A percentile compares a stretch with the other conserved stretches of the same genome.
These are phyloP conservation scores for Garra rufa DNA, from an alignment of 2,113 vertebrate genomes.

Conservation along the genomic window DNA sequence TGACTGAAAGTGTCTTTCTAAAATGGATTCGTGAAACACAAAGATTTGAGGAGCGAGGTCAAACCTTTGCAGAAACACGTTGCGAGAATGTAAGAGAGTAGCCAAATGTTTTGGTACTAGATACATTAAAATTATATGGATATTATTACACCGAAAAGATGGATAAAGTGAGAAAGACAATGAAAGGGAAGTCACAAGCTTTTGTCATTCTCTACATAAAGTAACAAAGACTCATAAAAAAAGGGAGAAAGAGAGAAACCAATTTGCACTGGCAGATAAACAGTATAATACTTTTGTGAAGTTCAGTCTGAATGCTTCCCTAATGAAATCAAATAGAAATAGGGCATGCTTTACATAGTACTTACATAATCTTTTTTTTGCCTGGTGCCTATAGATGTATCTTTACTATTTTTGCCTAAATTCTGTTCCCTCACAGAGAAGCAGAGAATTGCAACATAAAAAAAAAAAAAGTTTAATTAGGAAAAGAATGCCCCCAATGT, in stretches of 20 bases:
- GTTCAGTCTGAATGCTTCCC: neutral
- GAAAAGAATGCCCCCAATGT: neutral
- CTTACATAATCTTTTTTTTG: neutral
- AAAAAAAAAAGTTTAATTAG: neutral
- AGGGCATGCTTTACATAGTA: neutral
- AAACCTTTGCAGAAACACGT: neutral
- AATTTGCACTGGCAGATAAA: neutral
- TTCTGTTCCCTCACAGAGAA: neutral
- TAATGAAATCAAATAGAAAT: neutral
- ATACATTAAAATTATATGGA: neutral
- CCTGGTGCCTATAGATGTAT: neutral
- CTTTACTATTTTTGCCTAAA: neutral
- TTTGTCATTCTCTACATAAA: neutral
- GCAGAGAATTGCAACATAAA: neutral
- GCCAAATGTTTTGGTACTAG: neutral
- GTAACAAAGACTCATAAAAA: neutral
- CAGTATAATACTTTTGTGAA: neutral
- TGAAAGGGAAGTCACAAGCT: too few relatives aligned
- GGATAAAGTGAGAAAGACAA: neutral
- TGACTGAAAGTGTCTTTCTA: constrained; percentile 46
- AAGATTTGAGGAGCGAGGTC: neutral
- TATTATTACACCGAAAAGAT: neutral
- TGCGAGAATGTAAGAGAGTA: neutral
- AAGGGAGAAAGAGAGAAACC: neutral
- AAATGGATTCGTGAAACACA: neutral